These are phyloP conservation scores for Noctua comes DNA, from an alignment of 2,888 invertebrate species.

Conservation along the genomic window DNA sequence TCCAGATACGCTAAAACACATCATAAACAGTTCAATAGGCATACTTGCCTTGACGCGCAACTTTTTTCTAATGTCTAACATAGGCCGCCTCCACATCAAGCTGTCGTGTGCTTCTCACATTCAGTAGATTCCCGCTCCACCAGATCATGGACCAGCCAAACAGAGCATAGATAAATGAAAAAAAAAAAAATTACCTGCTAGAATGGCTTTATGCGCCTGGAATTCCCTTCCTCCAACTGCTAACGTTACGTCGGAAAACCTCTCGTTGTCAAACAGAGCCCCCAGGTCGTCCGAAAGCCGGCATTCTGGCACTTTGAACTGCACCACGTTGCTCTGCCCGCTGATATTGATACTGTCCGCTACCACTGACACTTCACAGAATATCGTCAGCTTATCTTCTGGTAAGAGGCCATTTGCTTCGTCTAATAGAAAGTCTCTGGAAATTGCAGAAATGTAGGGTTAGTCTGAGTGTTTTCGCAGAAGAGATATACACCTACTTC, in stretches of 20 bases:
- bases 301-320: slow-evolving; percentile 99
- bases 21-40: not conserved
- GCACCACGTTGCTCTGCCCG: slow-evolving; percentile 99
- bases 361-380: slow-evolving; percentile 99
- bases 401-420: slow-evolving; percentile 99
- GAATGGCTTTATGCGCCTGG: slow-evolving; percentile 99
- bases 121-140: not conserved
- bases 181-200: slow-evolving; percentile 92
- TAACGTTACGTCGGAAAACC: slow-evolving; percentile 99
- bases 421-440: slow-evolving; percentile 98
- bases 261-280: slow-evolving; percentile 98
- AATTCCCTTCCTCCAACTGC: slow-evolving; percentile 97
- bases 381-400: slow-evolving; percentile 99
- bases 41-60: not conserved
- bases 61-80: not conserved
- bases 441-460: slow-evolving; percentile 65
- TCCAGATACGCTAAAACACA: not conserved
- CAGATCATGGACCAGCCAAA: not conserved
- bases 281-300: slow-evolving; percentile 98
- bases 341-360: slow-evolving; percentile 99
- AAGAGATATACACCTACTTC: not conserved
- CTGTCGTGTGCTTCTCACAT: not conserved
- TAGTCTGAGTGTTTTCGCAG: slow-evolving; percentile 5
- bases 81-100: not conserved
- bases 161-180: not conserved